Conservation (phyloP, 2,888 invertebrate genomes). For the Lasius platythorax region DNA sequence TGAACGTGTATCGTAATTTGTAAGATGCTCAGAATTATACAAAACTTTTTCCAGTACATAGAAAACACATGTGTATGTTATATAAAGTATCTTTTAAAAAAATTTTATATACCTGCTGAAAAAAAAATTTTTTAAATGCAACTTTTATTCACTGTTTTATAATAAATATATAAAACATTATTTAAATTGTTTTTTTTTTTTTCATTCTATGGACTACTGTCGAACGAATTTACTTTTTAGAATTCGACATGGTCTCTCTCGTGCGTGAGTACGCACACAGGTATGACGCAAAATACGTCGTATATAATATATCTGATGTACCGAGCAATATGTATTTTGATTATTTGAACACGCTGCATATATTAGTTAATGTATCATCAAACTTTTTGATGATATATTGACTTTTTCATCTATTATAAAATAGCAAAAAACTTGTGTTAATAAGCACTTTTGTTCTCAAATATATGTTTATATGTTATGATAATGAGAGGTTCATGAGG, state of each 20-base stretch:
- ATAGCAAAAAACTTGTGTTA: conserved; percentile 9
- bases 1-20: conserved; percentile 74
- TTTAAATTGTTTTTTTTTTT: conserved; percentile 63
- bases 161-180: conserved; percentile 77
- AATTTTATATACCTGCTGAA: conserved; percentile 73
- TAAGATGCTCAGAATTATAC: conserved; percentile 75
- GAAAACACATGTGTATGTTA: conserved; percentile 65
- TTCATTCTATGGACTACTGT: conserved; percentile 41
- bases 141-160: conserved; percentile 79
- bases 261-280: background rate
- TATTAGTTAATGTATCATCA: conserved; percentile 4
- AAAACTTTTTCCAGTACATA: conserved; percentile 65
- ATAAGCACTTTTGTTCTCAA: conserved; percentile 5
- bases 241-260: background rate
- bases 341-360: background rate
- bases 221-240: conserved; percentile 26
- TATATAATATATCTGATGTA: conserved; percentile 5
- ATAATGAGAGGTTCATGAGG: background rate
- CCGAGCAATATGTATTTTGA: conserved; percentile 18
- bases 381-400: conserved; percentile 6
- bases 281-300: background rate
- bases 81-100: conserved; percentile 67
- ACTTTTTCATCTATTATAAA: conserved; percentile 13
- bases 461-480: background rate
- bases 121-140: conserved; percentile 68